Percentiles rank a stretch among this genome's conserved stretches.
phyloP scores from a whole-genome alignment of 2,888 invertebrate genomes.

The Dexiosoma caninum region DNA sequence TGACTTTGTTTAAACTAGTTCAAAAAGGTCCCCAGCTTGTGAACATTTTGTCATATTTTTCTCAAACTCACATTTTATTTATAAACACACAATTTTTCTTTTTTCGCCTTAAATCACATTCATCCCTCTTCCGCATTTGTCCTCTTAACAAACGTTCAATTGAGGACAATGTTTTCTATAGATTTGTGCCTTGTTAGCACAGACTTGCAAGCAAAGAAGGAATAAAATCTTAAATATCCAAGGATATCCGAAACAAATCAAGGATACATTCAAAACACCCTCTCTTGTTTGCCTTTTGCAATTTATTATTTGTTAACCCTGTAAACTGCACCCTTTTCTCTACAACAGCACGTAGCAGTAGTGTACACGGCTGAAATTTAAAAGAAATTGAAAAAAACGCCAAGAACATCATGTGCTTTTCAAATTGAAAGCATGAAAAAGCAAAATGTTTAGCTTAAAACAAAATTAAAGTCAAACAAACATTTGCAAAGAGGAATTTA shows the following conservation, averaged over 20 bases:
- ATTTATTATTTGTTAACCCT: conserved; percentile 43
- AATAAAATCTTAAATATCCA: conserved; percentile 51
- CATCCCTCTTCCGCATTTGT: conserved; percentile 28
- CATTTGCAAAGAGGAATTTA: not conserved
- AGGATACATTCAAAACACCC: conserved; percentile 56
- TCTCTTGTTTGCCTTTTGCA: conserved; percentile 36
- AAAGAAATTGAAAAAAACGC: not conserved
- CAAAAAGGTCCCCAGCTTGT: no score
- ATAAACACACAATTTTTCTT: conserved; percentile 3
- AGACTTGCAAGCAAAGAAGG: conserved; percentile 21
- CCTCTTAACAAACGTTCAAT: conserved; percentile 55
- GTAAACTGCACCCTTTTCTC: conserved; percentile 53
- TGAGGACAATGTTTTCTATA: conserved; percentile 47
- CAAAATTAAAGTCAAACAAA: conserved; percentile 54
- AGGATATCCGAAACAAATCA: conserved; percentile 64
- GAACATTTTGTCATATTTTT: no score
- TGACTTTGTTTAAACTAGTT: no score
- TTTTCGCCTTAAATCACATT: conserved; percentile 1
- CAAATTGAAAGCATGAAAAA: conserved; percentile 3
- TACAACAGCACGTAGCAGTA: not conserved
- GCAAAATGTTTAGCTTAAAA: conserved; percentile 34
- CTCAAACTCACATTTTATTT: not conserved
- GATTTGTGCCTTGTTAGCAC: conserved; percentile 17
- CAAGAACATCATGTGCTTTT: conserved; percentile 5
- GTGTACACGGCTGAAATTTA: not conserved